A percentile compares a stretch with the other conserved stretches of the same genome.
phyloP scores from a whole-genome alignment of 2,888 invertebrate species.

The Meandrusa payeni region DNA sequence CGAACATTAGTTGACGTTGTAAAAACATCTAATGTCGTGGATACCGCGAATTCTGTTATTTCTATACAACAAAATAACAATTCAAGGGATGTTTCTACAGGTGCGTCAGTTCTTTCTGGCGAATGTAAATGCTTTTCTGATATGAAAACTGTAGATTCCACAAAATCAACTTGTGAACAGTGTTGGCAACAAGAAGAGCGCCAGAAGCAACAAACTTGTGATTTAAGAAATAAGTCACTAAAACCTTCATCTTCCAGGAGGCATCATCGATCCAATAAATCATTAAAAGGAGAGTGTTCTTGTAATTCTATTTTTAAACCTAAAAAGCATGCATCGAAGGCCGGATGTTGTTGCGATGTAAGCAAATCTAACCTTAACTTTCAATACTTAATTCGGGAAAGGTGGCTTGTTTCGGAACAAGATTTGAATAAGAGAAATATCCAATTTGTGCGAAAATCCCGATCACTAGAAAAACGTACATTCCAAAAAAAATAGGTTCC shows the following conservation, averaged over 20 bases:
- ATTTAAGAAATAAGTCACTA: neutral
- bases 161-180: neutral
- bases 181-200: neutral
- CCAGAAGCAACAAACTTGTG: slow-evolving; percentile 3
- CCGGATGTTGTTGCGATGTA: neutral
- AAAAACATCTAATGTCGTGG: slow-evolving; percentile 1
- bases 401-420: neutral
- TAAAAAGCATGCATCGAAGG: neutral
- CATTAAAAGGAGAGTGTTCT: neutral
- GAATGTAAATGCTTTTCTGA: slow-evolving; percentile 5
- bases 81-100: neutral
- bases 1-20: slow-evolving; percentile 4
- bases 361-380: too few species aligned
- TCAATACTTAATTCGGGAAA: too few species aligned
- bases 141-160: slow-evolving; percentile 1
- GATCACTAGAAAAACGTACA: slow-evolving; percentile 6
- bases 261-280: neutral
- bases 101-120: neutral
- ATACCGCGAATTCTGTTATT: neutral
- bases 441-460: slow-evolving; percentile 1
- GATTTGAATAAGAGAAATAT: slow-evolving; percentile 4
- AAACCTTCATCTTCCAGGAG: neutral
- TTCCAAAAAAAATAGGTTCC: slow-evolving; percentile 9
- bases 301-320: neutral
- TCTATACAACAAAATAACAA: slow-evolving; percentile 2